Base-by-base conservation (phyloP, 2,797 vertebrate genomes). In the Acanthurus lineatus region DNA sequence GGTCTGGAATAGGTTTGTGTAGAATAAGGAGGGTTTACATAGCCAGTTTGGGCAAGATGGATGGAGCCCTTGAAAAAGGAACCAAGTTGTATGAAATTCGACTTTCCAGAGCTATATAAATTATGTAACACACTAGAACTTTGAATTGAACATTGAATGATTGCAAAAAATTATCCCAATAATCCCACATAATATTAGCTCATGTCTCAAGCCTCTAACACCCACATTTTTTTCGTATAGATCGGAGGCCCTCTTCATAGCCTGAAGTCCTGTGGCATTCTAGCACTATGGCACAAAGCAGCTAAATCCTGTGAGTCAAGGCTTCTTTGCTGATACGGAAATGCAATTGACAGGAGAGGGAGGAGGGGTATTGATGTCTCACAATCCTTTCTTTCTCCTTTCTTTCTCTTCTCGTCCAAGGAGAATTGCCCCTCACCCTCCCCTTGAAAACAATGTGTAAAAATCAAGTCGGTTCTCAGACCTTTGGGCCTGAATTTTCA, bases 321-420 rank as follows among this genome's bases (percentile, higher is more conserved):
- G 49, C 42, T 78, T 80, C 79, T 81, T 70, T 74, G 56, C 61
- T 51, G 62, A 82, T 65, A 54, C 6, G 22, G 81, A 85, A 84
- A 86, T 65, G 53, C 40, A 44, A 77, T 69, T 73, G 71, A 61
- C 47, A 51, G 67, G 44, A 51, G 59, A 12, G 20, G 74, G 62
- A 54, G 66, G 65, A 74, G 67, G 69, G 60, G 64, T n/a, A 48
- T 48, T 32, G 14, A 10, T 54, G 45, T 79, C 70, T 78, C 66
- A 66, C 72, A 54, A 35, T 64, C 38, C 49, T 38, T 22, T 60
- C 61, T 51, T 4, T 67, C 32, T 59, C 10, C 60, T 72, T 73
- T 56, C 71, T 69, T 42, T 56, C 74, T 54, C 17, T 1, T 57
- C 67, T 69, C 20, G 51, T 81, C 79, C 61, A 86, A 84, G 49